Evolutionary conservation across 2,797 vertebrate genomes (phyloP), one percentile per base, ranked within the genome.

Genomic region (Trichosurus vulpecula): DNA sequence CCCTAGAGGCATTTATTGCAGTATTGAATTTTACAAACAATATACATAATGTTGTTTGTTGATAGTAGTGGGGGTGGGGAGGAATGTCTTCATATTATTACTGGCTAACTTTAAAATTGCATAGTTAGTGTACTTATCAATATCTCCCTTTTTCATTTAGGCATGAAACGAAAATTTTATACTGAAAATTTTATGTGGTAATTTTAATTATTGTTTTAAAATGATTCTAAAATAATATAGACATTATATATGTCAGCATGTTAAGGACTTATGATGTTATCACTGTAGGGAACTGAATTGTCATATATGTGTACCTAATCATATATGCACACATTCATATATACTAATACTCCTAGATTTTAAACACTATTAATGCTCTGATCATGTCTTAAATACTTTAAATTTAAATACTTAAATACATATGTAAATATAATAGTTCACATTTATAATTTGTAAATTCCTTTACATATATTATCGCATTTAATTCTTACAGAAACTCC

Each of bases 401-500:
- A n/a, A n/a, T n/a, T n/a, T n/a, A n/a, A n/a, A n/a, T n/a, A n/a
- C n/a, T n/a, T n/a, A n/a, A n/a, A n/a, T n/a, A n/a, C n/a, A n/a
- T n/a, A n/a, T n/a, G n/a, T 6, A 41, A 74, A 41, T 35, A 14
- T 35, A 66, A 3, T 14, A 58, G 8, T 41, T 14, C 2, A 94
- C 57, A 94, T 91, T 58, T 51, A 47, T 12, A 4, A 54, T 90
- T 95, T 91, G 8, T 52, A 94, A 94, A 31, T 54, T 92, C 22
- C 81, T 58, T 19, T 53, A 30, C 13, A 35, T 53, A 1, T 30
- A 31, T 58, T 6, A 94, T 93, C 93, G 90, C 19, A 93, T 96
- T 92, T 95, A 94, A 95, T 54, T 6, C 89, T 93, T 90, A 96
- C 6, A 94, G 53, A 16, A 96, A n/a, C 3, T 3, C 0, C 55